Evolutionary conservation across 2,113 vertebrate genomes (phyloP), one percentile per base, ranked within the genome.

Genomic region (Empidonax alnorum): DNA sequence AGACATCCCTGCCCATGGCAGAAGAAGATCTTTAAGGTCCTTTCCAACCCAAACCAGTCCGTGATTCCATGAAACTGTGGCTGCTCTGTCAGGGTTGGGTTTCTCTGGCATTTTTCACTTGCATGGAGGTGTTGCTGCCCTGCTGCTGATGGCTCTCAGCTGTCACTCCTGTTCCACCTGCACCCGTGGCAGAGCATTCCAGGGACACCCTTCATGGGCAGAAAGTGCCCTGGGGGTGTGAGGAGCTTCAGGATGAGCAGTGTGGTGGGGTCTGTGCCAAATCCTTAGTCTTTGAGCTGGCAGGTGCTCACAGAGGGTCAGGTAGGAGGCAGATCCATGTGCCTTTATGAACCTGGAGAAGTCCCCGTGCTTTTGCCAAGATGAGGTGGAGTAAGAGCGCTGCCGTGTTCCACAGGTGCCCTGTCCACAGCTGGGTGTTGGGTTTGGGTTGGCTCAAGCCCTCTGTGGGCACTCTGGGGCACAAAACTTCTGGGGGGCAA

Each of bases 71-170:
- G 77, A 6, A 39, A 24, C 1, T 2, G 23, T 31, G 58, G 63
- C 66, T 68, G 59, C 83, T 55, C 28, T 6, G 52, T 24, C 16
- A 16, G 50, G 11, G 28, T 24, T 41, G 61, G 37, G 31, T 10
- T 75, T 39, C 14, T 4, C 8, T 2, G 15, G 10, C 13, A 1
- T 25, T 66, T 30, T 66, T 33, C 1, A 9, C 50, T 55, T n/a
- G 8, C 39, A 17, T 0, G 0, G 66, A 59, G 46, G 2, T 1
- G 1, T 37, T 39, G 20, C 24, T 21, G 11, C 55, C 35, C 13
- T 66, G 47, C 9, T 7, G 17, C 0, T 10, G 68, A 41, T 55
- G 52, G 75, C 21, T 49, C 22, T 27, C 8, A 19, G 35, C 37
- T 24, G 27, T 22, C 12, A 13, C 4, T 31, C 23, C 71, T 41